Percentiles rank a stretch among this genome's conserved stretches.
Conservation (phyloP, 1,140 invertebrate genomes). For the Aphis craccivora region DNA sequence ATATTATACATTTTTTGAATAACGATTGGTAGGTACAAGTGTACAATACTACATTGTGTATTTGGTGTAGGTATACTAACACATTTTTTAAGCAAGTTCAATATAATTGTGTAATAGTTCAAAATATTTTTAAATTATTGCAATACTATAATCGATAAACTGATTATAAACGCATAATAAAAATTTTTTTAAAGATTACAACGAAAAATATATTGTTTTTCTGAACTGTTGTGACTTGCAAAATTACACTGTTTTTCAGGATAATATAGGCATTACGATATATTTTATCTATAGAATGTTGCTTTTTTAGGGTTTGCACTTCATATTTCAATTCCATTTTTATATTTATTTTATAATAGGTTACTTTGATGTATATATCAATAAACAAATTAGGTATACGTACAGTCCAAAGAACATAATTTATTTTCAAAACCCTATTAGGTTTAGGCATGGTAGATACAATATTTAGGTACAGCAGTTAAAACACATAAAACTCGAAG, state of each 20-base stretch:
- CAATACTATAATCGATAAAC: not conserved
- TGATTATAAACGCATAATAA: not conserved
- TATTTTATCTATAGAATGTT: not conserved
- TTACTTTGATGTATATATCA: not conserved
- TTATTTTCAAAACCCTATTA: not conserved
- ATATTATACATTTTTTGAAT: not conserved
- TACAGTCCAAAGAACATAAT: not conserved
- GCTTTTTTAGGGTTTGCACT: not conserved
- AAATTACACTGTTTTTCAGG: not conserved
- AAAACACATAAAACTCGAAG: not conserved
- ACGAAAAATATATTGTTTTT: not conserved
- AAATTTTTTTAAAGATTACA: not conserved
- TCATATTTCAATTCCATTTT: not conserved
- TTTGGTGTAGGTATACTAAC: not conserved
- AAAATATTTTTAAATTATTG: not conserved
- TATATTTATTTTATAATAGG: not conserved
- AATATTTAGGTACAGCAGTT: not conserved
- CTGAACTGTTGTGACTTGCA: not conserved
- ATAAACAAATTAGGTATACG: not conserved
- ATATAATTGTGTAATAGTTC: not conserved
- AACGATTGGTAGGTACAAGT: not conserved
- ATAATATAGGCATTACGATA: not conserved
- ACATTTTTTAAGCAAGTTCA: not conserved
- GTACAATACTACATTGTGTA: not conserved
- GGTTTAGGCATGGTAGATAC: not conserved